Percentiles rank a stretch among this genome's conserved stretches.
These are phyloP conservation scores for Acropternis orthonyx DNA, from an alignment of 2,797 vertebrate species.

Conservation along the genomic window DNA sequence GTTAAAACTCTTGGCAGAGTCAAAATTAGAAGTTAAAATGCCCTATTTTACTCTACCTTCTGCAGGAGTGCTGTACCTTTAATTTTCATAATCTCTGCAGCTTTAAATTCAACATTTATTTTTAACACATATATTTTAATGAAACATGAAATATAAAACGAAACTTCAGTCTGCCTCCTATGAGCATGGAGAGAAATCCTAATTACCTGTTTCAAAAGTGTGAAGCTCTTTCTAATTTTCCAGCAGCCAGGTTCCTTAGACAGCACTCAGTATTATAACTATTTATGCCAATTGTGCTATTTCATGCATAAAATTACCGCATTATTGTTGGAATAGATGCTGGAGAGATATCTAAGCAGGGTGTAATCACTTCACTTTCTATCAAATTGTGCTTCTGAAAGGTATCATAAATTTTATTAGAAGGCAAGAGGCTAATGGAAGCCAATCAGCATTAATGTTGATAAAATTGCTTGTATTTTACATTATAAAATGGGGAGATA, in stretches of 20 bases:
- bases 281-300: slow-evolving; percentile 85
- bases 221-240: slow-evolving; percentile 82
- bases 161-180: slow-evolving; percentile 75
- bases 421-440: slow-evolving; percentile 84
- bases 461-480: slow-evolving; percentile 84
- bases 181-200: slow-evolving; percentile 79
- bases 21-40: slow-evolving; percentile 50
- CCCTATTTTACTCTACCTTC: not conserved
- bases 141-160: slow-evolving; percentile 81
- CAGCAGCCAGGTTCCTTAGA: slow-evolving; percentile 81
- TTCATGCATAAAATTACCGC: slow-evolving; percentile 86
- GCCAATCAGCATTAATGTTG: slow-evolving; percentile 82
- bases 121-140: slow-evolving; percentile 82
- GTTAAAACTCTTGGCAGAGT: slow-evolving; percentile 2
- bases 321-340: slow-evolving; percentile 84
- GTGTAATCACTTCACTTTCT: slow-evolving; percentile 84
- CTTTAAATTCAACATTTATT: slow-evolving; percentile 78
- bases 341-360: slow-evolving; percentile 83
- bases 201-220: slow-evolving; percentile 83
- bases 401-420: slow-evolving; percentile 86
- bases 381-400: slow-evolving; percentile 85
- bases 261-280: slow-evolving; percentile 83
- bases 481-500: slow-evolving; percentile 75
- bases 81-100: slow-evolving; percentile 72
- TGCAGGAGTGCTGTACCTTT: slow-evolving; percentile 54